phyloP scores from a whole-genome alignment of 2,888 invertebrate genomes.

The Ophion costatus region DNA sequence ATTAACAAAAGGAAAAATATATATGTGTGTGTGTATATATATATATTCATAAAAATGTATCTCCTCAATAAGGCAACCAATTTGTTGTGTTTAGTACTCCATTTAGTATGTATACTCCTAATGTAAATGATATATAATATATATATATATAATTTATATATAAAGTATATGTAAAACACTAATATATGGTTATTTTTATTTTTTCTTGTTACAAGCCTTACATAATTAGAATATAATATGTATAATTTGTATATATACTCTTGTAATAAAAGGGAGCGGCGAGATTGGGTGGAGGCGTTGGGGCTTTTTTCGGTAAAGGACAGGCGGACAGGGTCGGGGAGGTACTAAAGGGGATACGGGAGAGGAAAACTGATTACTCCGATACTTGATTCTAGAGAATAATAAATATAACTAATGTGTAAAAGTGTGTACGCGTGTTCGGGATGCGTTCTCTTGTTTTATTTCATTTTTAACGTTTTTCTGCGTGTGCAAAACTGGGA shows the following conservation, averaged over 20 bases:
- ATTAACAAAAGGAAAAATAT: slow-evolving; percentile 70
- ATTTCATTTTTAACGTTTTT: slow-evolving; percentile 19
- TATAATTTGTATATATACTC: slow-evolving; percentile 82
- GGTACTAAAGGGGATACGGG: not conserved
- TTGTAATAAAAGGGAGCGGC: slow-evolving; percentile 80
- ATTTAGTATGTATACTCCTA: slow-evolving; percentile 72
- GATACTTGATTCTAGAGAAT: slow-evolving; percentile 81
- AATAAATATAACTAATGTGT: slow-evolving; percentile 82
- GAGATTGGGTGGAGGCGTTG: slow-evolving; percentile 28
- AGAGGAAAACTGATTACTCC: slow-evolving; percentile 61
- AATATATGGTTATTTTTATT: slow-evolving; percentile 83
- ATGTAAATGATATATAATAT: slow-evolving; percentile 79
- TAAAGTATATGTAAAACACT: slow-evolving; percentile 84
- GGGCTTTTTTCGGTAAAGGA: slow-evolving; percentile 34
- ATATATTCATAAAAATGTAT: slow-evolving; percentile 65
- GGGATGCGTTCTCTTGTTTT: slow-evolving; percentile 10
- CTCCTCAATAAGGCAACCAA: slow-evolving; percentile 81
- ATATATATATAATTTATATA: slow-evolving; percentile 78
- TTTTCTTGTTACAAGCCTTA: slow-evolving; percentile 83
- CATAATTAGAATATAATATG: slow-evolving; percentile 83
- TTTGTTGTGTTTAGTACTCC: slow-evolving; percentile 70
- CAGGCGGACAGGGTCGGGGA: slow-evolving; percentile 6
- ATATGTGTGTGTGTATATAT: slow-evolving; percentile 78
- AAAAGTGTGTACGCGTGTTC: slow-evolving; percentile 66
- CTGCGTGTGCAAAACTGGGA: slow-evolving; percentile 31